Conservation (phyloP, 1,140 invertebrate species). For the Charaxes varanes region DNA sequence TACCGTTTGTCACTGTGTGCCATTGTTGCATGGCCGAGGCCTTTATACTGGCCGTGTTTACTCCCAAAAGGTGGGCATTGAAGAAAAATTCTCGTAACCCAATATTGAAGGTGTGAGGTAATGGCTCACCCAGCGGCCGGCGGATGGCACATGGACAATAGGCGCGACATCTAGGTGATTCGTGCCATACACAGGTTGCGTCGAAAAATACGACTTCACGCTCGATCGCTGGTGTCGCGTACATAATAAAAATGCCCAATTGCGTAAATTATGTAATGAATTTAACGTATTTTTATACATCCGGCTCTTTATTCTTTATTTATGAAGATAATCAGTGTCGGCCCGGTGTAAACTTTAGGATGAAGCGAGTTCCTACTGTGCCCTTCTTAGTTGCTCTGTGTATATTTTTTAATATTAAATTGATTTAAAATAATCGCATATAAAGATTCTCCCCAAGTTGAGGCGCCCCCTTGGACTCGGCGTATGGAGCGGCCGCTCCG, state of each 20-base stretch:
- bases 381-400: too few species aligned
- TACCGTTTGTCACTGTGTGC: conserved; percentile 48
- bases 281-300: conserved; percentile 10
- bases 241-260: conserved; percentile 15
- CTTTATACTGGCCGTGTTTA: conserved; percentile 69
- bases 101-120: conserved; percentile 71
- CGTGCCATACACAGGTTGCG: conserved; percentile 60
- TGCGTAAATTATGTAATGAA: conserved; percentile 12
- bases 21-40: conserved; percentile 53
- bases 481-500: too few species aligned
- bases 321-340: too few species aligned
- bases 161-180: conserved; percentile 69
- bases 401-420: too few species aligned
- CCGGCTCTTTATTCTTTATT: conserved; percentile 1
- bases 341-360: too few species aligned
- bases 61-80: conserved; percentile 65
- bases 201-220: conserved; percentile 24
- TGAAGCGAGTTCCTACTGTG: too few species aligned
- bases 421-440: too few species aligned
- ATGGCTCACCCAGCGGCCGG: conserved; percentile 54
- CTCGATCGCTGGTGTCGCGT: conserved; percentile 13
- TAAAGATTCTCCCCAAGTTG: too few species aligned
- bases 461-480: too few species aligned
- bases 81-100: conserved; percentile 70
- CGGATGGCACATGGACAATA: conserved; percentile 53